These are phyloP conservation scores for Orchestia grillus DNA, from an alignment of 1,140 invertebrate genomes.

Conservation along the genomic window DNA sequence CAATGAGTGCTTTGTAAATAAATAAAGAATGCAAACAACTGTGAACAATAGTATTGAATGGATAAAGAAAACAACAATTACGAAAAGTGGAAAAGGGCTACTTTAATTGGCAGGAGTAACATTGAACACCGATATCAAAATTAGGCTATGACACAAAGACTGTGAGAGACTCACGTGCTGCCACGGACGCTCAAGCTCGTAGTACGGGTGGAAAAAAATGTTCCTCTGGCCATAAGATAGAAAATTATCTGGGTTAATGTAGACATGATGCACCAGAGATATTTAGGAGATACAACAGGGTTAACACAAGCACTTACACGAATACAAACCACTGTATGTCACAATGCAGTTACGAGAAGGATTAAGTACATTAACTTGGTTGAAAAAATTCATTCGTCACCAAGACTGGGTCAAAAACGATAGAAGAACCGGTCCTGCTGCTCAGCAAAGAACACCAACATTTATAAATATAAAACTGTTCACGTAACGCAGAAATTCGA, in stretches of 20 bases:
- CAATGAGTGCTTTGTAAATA: neutral
- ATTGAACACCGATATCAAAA: neutral
- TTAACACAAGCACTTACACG: neutral
- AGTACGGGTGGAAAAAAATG: slow-evolving; percentile 68
- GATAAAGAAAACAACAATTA: neutral
- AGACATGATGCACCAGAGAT: neutral
- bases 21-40: neutral
- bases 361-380: neutral
- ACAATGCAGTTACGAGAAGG: neutral
- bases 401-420: neutral
- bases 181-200: slow-evolving; percentile 66
- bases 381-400: neutral
- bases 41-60: neutral
- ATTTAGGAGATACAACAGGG: neutral
- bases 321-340: neutral
- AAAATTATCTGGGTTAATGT: slow-evolving; percentile 17
- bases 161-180: slow-evolving; percentile 63
- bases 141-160: slow-evolving; percentile 46
- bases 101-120: neutral
- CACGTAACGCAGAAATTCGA: neutral
- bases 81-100: neutral
- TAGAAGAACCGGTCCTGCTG: too few relatives aligned
- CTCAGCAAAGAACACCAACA: neutral
- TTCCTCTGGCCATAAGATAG: slow-evolving; percentile 64
- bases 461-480: neutral